Percentiles rank a stretch among this genome's conserved stretches.
These are phyloP conservation scores for Malurus leucopterus DNA, from an alignment of 2,797 vertebrate species.

Conservation along the genomic window DNA sequence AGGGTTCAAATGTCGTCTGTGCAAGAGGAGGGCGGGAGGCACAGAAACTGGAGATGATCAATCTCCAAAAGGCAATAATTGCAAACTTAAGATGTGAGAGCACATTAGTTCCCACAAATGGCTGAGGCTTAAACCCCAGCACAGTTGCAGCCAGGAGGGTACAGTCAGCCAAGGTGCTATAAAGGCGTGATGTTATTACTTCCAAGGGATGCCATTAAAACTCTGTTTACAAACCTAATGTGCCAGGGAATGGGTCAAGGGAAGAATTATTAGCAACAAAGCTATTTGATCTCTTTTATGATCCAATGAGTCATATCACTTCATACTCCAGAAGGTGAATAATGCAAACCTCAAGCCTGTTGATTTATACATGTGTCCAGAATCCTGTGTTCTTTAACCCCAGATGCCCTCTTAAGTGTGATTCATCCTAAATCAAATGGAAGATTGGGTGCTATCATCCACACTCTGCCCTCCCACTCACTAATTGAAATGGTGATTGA, in stretches of 20 bases:
- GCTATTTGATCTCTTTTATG: conserved; percentile 79
- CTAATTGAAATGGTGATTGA: conserved; percentile 67
- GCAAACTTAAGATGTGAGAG: conserved; percentile 48
- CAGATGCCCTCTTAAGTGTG: conserved; percentile 70
- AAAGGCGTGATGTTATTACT: conserved; percentile 71
- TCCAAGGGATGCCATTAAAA: conserved; percentile 75
- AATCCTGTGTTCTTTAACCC: conserved; percentile 74
- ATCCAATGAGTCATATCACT: conserved; percentile 71
- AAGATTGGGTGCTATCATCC: conserved; percentile 59
- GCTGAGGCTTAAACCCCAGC: conserved; percentile 52
- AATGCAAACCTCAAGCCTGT: conserved; percentile 71
- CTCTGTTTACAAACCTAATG: conserved; percentile 75
- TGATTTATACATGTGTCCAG: conserved; percentile 71
- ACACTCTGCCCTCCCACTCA: conserved; percentile 45
- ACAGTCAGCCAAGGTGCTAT: conserved; percentile 55
- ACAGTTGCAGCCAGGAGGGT: conserved; percentile 22
- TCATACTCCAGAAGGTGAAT: conserved; percentile 70
- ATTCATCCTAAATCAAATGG: conserved; percentile 70
- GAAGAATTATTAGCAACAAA: conserved; percentile 76
- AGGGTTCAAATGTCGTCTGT: conserved; percentile 3
- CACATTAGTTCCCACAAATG: conserved; percentile 62
- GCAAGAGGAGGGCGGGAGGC: not conserved
- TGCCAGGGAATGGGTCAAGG: conserved; percentile 73
- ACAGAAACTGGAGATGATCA: conserved; percentile 25
- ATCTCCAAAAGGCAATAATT: conserved; percentile 42